phyloP scores from a whole-genome alignment of 2,113 vertebrate genomes.

The Tapirus terrestris region DNA sequence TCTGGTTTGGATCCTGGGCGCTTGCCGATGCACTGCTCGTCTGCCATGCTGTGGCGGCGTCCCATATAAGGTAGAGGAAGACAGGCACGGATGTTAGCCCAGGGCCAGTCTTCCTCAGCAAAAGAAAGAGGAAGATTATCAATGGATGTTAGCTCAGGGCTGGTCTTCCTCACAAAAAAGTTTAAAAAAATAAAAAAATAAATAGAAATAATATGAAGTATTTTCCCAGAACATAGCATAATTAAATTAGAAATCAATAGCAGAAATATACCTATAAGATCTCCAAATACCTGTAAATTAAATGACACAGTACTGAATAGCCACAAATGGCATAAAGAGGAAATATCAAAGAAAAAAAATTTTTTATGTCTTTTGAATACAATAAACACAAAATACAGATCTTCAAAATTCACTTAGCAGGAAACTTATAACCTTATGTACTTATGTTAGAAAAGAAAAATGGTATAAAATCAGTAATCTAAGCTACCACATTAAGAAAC shows the following conservation, averaged over 20 bases:
- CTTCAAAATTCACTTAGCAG: neutral
- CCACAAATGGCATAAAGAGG: neutral
- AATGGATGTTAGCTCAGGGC: too few species aligned
- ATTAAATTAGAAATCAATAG: constrained; percentile 11
- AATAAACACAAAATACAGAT: neutral
- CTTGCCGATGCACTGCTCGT: too few species aligned
- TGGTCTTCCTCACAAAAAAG: too few species aligned
- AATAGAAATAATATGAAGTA: neutral
- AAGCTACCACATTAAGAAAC: neutral
- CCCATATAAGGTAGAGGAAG: too few species aligned
- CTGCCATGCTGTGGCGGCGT: too few species aligned
- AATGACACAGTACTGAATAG: neutral
- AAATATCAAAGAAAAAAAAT: neutral
- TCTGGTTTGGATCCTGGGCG: too few species aligned
- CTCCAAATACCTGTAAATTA: constrained; percentile 3
- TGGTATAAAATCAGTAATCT: neutral
- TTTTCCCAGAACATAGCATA: neutral
- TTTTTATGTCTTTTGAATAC: neutral
- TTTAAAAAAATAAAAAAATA: neutral
- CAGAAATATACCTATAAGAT: neutral
- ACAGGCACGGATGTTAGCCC: too few species aligned
- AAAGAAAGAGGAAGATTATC: too few species aligned
- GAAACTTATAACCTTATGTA: neutral
- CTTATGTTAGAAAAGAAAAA: neutral
- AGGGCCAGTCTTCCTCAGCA: too few species aligned